Conservation (phyloP, 2,113 vertebrate species). For the Triplophysa tibetana region DNA sequence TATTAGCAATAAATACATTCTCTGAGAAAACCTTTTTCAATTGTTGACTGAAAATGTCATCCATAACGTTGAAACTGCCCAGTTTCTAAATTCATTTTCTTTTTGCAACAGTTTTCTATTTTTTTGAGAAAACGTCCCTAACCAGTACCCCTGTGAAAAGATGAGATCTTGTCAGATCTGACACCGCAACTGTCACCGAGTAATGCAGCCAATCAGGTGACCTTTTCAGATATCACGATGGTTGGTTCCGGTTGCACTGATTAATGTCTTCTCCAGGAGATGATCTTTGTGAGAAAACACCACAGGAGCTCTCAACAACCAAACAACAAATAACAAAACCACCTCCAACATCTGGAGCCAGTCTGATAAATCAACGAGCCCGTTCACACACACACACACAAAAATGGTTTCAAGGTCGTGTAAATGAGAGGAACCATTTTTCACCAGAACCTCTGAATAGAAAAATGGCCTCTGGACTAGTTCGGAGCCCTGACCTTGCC, state of each 20-base stretch:
- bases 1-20: too few relatives aligned
- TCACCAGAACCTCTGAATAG: constrained; percentile 2
- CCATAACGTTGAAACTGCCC: too few relatives aligned
- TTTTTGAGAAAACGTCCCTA: too few relatives aligned
- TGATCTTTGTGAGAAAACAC: not conserved
- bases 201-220: constrained; percentile 35
- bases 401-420: constrained; percentile 29
- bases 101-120: too few relatives aligned
- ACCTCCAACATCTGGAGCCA: not conserved
- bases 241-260: constrained; percentile 36
- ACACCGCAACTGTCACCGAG: constrained; percentile 33
- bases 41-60: too few relatives aligned
- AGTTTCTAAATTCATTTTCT: too few relatives aligned
- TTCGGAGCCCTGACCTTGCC: constrained; percentile 48
- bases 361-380: not conserved
- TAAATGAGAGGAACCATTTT: not conserved
- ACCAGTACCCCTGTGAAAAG: constrained; percentile 11
- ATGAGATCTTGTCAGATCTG: constrained; percentile 35
- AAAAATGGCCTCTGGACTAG: constrained; percentile 35
- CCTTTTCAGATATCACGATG: constrained; percentile 36
- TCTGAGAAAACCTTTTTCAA: too few relatives aligned
- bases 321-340: not conserved
- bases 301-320: constrained; percentile 10
- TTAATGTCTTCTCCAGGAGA: constrained; percentile 6
- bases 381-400: not conserved